Conservation (phyloP, 2,888 invertebrate species). For the Gymnocheta viridis region DNA sequence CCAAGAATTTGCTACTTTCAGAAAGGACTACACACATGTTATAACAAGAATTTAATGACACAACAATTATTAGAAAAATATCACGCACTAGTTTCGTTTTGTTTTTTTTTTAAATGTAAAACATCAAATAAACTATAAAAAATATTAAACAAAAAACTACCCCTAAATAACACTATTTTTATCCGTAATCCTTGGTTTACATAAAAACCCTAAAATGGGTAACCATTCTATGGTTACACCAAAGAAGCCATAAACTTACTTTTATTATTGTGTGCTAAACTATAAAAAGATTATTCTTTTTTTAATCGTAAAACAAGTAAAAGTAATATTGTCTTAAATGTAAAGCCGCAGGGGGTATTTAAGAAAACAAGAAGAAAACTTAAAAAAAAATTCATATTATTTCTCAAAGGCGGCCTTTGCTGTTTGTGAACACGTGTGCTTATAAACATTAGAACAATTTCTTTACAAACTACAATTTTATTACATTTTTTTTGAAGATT, state of each 20-base stretch:
- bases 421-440: conserved; percentile 68
- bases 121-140: conserved; percentile 24
- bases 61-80: conserved; percentile 9
- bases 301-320: not conserved
- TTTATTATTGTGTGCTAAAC: conserved; percentile 1
- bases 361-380: not conserved
- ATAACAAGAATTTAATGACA: conserved; percentile 24
- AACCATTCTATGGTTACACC: conserved; percentile 64
- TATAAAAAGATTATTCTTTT: conserved; percentile 49
- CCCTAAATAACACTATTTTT: conserved; percentile 39
- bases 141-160: conserved; percentile 15
- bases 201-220: conserved; percentile 50
- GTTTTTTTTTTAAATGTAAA: not conserved
- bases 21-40: conserved; percentile 2
- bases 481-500: conserved; percentile 41
- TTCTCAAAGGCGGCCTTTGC: conserved; percentile 43
- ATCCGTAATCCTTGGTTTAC: conserved; percentile 24
- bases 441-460: not conserved
- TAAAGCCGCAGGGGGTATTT: conserved; percentile 46
- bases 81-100: not conserved
- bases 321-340: not conserved
- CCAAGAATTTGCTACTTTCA: not conserved
- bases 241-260: conserved; percentile 47
- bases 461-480: conserved; percentile 2
- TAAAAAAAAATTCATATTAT: not conserved